phyloP scores from a whole-genome alignment of 2,113 vertebrate species.

The Cichladusa arquata region DNA sequence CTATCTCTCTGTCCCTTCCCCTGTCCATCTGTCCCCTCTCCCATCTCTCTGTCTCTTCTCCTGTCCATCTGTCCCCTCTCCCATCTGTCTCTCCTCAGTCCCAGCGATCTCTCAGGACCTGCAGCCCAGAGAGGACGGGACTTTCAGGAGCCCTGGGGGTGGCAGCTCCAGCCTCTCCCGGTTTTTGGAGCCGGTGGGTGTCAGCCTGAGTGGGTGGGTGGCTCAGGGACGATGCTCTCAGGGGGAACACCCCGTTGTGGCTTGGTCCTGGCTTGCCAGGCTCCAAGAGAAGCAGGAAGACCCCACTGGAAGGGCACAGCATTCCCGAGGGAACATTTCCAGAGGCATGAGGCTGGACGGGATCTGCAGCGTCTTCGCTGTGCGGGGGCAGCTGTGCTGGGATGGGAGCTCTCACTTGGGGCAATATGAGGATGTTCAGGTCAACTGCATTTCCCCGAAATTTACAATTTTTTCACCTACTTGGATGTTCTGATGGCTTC shows the following conservation, averaged over 20 bases:
- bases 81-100: background rate
- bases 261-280: accelerated
- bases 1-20: background rate
- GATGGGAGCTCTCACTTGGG: background rate
- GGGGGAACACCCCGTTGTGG: accelerated
- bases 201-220: background rate
- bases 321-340: background rate
- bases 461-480: background rate
- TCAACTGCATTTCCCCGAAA: background rate
- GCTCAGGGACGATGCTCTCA: background rate
- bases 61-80: too few relatives aligned
- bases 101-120: background rate
- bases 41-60: accelerated
- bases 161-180: background rate
- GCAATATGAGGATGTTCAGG: background rate
- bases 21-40: background rate
- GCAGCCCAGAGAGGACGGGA: accelerated
- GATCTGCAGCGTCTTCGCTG: accelerated
- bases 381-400: background rate
- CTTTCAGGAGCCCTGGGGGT: accelerated
- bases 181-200: accelerated
- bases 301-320: accelerated
- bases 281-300: accelerated
- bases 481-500: background rate
- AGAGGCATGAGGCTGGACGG: accelerated